These are phyloP conservation scores for Ia io DNA, from an alignment of 2,113 vertebrate genomes.

Conservation along the genomic window DNA sequence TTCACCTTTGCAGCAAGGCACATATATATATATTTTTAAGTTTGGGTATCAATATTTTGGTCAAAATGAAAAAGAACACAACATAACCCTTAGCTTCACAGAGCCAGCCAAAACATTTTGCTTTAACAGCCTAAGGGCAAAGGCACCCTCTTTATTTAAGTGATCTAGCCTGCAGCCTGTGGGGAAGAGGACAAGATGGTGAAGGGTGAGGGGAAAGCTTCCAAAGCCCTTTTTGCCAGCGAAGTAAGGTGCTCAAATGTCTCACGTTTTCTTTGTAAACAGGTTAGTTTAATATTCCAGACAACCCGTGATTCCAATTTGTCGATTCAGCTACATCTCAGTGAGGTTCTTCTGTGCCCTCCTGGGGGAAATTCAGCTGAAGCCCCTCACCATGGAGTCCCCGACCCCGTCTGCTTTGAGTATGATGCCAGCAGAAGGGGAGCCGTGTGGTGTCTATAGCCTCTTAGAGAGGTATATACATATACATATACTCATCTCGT, in stretches of 20 bases:
- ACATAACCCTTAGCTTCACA: neutral
- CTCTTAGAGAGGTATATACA: neutral
- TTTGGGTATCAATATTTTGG: neutral
- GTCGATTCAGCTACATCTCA: neutral
- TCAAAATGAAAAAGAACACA: neutral
- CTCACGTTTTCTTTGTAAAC: constrained; percentile 20
- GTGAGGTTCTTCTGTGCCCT: neutral
- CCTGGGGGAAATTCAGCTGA: neutral
- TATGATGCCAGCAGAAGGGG: neutral
- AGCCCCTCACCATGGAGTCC: neutral
- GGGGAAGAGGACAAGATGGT: neutral
- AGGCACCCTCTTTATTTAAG: neutral
- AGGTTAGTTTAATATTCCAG: neutral
- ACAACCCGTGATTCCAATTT: neutral
- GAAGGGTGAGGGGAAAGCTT: constrained; percentile 5
- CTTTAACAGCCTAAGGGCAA: neutral
- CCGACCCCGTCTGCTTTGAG: neutral
- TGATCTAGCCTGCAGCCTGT: neutral
- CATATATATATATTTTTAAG: neutral
- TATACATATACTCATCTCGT: neutral
- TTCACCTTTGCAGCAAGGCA: neutral
- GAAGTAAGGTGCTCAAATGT: neutral
- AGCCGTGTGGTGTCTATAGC: neutral
- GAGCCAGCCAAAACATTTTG: neutral
- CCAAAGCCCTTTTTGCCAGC: constrained; percentile 33